These are phyloP conservation scores for Philereme transversata DNA, from an alignment of 2,888 invertebrate genomes.

Conservation along the genomic window DNA sequence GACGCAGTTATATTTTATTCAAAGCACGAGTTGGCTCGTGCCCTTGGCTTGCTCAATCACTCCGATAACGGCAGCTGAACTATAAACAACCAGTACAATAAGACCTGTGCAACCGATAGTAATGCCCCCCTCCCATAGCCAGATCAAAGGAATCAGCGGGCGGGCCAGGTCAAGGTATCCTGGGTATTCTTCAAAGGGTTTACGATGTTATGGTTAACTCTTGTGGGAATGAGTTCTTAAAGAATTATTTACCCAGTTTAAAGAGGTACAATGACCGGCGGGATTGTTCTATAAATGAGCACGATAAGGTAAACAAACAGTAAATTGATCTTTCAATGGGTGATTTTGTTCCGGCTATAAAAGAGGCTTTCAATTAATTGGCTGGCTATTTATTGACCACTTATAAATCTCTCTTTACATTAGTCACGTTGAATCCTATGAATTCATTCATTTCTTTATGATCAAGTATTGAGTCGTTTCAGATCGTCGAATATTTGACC, in stretches of 20 bases:
- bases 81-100: conserved; percentile 39
- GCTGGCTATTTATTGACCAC: not conserved
- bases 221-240: conserved; percentile 40
- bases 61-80: conserved; percentile 52
- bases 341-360: conserved; percentile 9
- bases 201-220: conserved; percentile 49
- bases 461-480: conserved; percentile 16
- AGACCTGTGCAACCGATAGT: conserved; percentile 23
- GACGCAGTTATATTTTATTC: conserved; percentile 53
- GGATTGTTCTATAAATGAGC: conserved; percentile 33
- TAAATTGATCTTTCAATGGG: conserved; percentile 18
- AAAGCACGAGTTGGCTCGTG: conserved; percentile 49
- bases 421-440: conserved; percentile 9
- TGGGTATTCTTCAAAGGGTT: conserved; percentile 46
- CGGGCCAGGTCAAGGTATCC: conserved; percentile 34
- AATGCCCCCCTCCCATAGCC: conserved; percentile 14
- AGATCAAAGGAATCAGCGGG: conserved; percentile 18
- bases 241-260: conserved; percentile 38
- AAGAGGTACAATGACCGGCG: conserved; percentile 35
- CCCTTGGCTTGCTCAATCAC: conserved; percentile 55
- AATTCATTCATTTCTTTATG: conserved; percentile 14
- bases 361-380: not conserved
- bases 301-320: conserved; percentile 23
- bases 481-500: conserved; percentile 18
- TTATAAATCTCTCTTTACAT: not conserved